Evolutionary conservation across 2,888 invertebrate genomes (phyloP).

Genomic region (Rhagonycha fulva): DNA sequence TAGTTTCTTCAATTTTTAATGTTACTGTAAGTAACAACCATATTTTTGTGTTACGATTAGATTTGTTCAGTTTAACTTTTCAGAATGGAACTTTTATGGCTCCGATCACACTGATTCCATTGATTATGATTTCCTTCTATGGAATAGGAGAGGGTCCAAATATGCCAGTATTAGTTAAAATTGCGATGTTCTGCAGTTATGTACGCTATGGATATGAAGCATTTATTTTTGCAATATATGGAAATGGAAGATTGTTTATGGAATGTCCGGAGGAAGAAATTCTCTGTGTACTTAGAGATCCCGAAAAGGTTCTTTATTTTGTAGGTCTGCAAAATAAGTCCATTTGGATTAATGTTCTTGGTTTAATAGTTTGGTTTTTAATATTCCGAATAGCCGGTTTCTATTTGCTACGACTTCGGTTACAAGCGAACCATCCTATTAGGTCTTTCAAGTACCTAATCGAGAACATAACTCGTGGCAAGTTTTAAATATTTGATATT

Average conservation of each 20-base stretch:
- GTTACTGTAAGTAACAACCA: slow-evolving; percentile 72
- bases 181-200: slow-evolving; percentile 83
- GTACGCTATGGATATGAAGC: slow-evolving; percentile 73
- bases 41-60: not conserved
- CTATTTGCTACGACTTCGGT: slow-evolving; percentile 72
- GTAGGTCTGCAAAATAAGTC: slow-evolving; percentile 75
- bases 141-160: slow-evolving; percentile 72
- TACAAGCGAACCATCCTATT: slow-evolving; percentile 62
- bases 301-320: slow-evolving; percentile 72
- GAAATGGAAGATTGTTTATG: slow-evolving; percentile 72
- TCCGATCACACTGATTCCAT: slow-evolving; percentile 82
- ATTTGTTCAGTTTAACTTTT: slow-evolving; percentile 36
- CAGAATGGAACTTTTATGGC: slow-evolving; percentile 90
- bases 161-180: slow-evolving; percentile 74
- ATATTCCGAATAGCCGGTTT: slow-evolving; percentile 69
- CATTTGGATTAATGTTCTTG: slow-evolving; percentile 69
- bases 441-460: not conserved
- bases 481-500: not conserved
- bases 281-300: slow-evolving; percentile 77
- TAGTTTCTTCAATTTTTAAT: slow-evolving; percentile 74
- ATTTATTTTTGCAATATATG: slow-evolving; percentile 77
- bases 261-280: slow-evolving; percentile 72
- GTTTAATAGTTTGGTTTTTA: slow-evolving; percentile 65
- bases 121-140: slow-evolving; percentile 85
- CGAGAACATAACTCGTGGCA: not conserved